Evolutionary conservation across 2,113 vertebrate species (phyloP).

Genomic region (Oncorhynchus nerka): DNA sequence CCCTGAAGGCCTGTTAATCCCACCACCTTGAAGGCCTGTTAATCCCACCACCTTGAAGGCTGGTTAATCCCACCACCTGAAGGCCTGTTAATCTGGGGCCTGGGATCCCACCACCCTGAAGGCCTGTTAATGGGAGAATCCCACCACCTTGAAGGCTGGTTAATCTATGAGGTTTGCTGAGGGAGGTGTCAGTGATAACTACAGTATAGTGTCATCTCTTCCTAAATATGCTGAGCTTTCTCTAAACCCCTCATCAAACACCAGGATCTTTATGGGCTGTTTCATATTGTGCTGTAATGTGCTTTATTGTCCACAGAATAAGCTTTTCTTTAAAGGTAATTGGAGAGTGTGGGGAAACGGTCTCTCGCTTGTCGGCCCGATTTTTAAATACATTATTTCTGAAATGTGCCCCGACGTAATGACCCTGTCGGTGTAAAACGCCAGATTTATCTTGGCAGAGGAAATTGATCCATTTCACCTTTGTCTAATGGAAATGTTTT

Average conservation of each 20-base stretch:
- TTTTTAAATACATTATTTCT: conserved; percentile 98
- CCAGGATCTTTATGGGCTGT: conserved; percentile 99
- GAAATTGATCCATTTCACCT: conserved; percentile 99
- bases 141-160: no score
- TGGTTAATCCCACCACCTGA: no score
- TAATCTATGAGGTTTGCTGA: conserved; percentile 46
- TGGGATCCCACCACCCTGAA: no score
- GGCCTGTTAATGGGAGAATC: no score
- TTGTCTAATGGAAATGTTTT: conserved; percentile 99
- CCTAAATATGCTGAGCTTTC: conserved; percentile 99
- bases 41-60: no score
- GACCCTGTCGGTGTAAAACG: conserved; percentile 98
- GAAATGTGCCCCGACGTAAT: conserved; percentile 96
- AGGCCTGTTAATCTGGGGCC: no score
- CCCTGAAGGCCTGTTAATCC: no score
- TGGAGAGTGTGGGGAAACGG: conserved; percentile 99
- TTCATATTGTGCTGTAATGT: conserved; percentile 99
- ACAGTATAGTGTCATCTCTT: conserved; percentile 86
- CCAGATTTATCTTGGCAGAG: conserved; percentile 99
- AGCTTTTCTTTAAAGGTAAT: conserved; percentile 99
- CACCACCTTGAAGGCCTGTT: no score
- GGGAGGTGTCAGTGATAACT: conserved; percentile 85
- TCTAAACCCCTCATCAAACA: conserved; percentile 99
- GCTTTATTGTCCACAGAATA: conserved; percentile 99
- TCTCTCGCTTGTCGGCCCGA: conserved; percentile 88